Evolutionary conservation across 1,140 invertebrate genomes (phyloP), one percentile per base, ranked within the genome.

Genomic region (Aphidius ervi): DNA sequence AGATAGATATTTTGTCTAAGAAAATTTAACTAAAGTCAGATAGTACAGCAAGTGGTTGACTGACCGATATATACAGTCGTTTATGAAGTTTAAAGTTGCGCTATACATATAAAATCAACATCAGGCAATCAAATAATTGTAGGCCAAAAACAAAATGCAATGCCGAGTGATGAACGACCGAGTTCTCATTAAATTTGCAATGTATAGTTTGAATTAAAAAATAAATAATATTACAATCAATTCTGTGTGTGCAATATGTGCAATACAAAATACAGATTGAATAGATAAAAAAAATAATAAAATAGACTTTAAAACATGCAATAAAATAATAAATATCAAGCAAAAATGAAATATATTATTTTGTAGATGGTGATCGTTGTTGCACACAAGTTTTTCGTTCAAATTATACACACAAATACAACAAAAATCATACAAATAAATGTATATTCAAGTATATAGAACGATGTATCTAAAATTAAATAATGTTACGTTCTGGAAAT

Each of bases 401-500:
- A 16, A 16, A 16, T 1, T 16, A 16, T 16, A 16, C 16, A 16
- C 48, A 53, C 54, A 40, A 64, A 63, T 66, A 53, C 61, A 59
- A 43, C 46, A 58, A 39, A 61, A 69, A 72, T 75, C 77, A 69
- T 71, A 74, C 75, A 73, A 74, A 70, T 68, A 73, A 73, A 73
- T 72, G 67, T 67, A 70, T 68, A 70, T 68, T 69, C 68, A 69
- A 73, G 70, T 79, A 79, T 78, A 79, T 79, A 76, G 76, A 78
- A 80, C 77, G 75, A 66, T 65, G 65, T 68, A 66, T 74, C 77
- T 80, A 80, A 80, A 79, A 69, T 78, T 80, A 79, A 75, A 70
- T 66, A 69, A 70, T 70, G 70, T 74, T 74, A 73, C 70, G 74
- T 72, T 78, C 77, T 80, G 76, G 75, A 80, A 80, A 80, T 80